Evolutionary conservation across 2,888 invertebrate species (phyloP), one percentile per base, ranked within the genome.

Genomic region (Pheosia gnoma): DNA sequence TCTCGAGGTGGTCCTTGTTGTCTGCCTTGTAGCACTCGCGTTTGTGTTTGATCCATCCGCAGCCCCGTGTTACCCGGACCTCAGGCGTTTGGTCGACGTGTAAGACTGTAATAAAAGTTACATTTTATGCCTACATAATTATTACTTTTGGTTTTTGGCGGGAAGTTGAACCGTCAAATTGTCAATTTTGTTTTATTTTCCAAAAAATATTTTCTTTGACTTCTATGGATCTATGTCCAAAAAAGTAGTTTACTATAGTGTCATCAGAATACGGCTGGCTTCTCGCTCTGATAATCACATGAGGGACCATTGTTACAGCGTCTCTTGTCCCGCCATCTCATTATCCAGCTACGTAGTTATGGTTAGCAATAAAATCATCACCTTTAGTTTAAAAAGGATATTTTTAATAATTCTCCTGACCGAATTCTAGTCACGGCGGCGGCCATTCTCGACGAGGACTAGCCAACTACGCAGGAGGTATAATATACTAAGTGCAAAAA

Each of bases 1-100:
- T 92, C 72, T 95, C 95, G 13, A 91, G 84, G 75, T 95, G 95
- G 75, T 95, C 95, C 72, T 94, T 94, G 63, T 95, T 95, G 79
- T 95, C 94, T 3, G 93, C 92, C 8, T 88, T 91, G 75, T 94
- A 94, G 79, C 96, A 96, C 47, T 86, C 88, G 11, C 87, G 81
- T 53, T 84, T 85, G 75, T 86, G 84, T 60, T 79, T 85, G 57
- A 91, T 79, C 94, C 94, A 96, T 37, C 96, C 96, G 67, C 96
- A 96, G 62, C 92, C 90, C 9, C 96, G 90, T 3, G 92, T 90
- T 11, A 95, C 86, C 10, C 95, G 83, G 67, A 88, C 83, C 49
- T 91, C 89, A 0, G 85, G 82, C 0, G 80, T 78, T 49, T 84
- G 80, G 1, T 87, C 84, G 0, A 80, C 69, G 66, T 91, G 85